Base-by-base conservation (phyloP, 1,140 invertebrate genomes). In the Apocrypta bakeri region DNA sequence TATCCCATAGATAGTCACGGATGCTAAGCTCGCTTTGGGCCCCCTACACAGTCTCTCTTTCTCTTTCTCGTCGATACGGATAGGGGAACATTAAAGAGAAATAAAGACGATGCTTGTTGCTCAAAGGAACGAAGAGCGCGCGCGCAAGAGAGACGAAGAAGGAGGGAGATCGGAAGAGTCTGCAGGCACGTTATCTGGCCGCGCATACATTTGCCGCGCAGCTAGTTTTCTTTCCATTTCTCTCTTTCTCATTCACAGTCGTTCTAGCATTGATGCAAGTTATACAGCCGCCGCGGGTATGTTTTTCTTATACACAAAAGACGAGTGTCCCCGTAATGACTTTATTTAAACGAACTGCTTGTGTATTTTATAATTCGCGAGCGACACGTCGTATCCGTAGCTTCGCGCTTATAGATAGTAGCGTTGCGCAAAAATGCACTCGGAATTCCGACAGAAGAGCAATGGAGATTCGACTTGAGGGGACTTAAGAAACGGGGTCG, bases 141-240 rank as follows among this genome's bases (percentile, higher is more conserved):
- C 24, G 14, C 69, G 42, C 24, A 33, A 72, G 27, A 31, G 31
- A 56, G 80, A 40, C 71, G 66, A 48, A 48, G 63, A 63, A 63
- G 71, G 72, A 63, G 75, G 40, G 42, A n/a, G 75, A 21, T 63
- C n/a, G 73, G 79, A 74, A 68, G 63, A 73, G 29, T 77, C 85
- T 86, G 80, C 76, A 82, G 74, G 84, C 86, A 86, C 86, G 87
- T 88, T 88, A 88, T 88, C 88, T 87, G 42, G 40, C 25, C 85
- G 63, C 83, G 87, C 87, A 89, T 88, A 87, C 85, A 86, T 89
- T 88, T 88, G 84, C 87, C 80, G 81, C 81, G 83, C 79, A 85
- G 85, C 84, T 84, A 86, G 85, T 87, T 88, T 87, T 88, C 86
- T 88, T 88, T 88, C 88, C 84, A 87, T 87, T 81, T 78, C 64